Base-by-base conservation (phyloP, 92 coral and sea anemone genomes). In the Parazoanthus swiftii region DNA sequence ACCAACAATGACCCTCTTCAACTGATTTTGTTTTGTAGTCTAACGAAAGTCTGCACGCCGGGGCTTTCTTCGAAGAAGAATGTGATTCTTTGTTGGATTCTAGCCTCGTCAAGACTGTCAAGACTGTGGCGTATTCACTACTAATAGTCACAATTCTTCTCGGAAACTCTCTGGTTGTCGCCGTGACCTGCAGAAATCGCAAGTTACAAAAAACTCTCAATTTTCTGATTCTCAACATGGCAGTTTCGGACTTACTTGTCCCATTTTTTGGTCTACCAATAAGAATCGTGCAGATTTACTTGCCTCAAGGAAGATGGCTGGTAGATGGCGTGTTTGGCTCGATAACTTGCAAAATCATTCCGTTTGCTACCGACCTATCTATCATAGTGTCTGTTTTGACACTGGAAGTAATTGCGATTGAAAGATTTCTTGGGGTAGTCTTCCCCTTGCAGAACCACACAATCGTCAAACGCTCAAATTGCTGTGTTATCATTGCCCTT, bases 331-430 rank as follows among this genome's bases (percentile, higher is more conserved):
- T 42, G 4, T 79, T 79, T 0, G 83, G 83, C 23, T 51, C 36
- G 6, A 15, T 79, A 26, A 29, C 65, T 29, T 79, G 83, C 39
- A 79, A 50, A 29, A 13, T 26, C 29, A 29, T 79, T 4, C 25
- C 83, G 20, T 79, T 79, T 79, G 83, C 68, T 4, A 38, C 68
- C 2, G 83, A 79, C 13, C 3, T 51, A 3, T 51, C 68, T 3
- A 11, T 50, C 6, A 79, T 79, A 25, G 68, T 51, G 9, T 79
- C 83, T 3, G 44, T 79, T 42, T 54, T 79, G 8, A 79, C 83
- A 6, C 83, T 79, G 14, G 83, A 79, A 79, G 70, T 54, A 8
- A 51, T 79, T 9, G 83, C 83, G 6, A 54, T 79, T 26, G 83
- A 79, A 35, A 51, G 83, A 15, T 79, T 79, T 54, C 56, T 50